Evolutionary conservation across 2,797 vertebrate species (phyloP), one percentile per base, ranked within the genome.

Genomic region (Antennarius maculatus): DNA sequence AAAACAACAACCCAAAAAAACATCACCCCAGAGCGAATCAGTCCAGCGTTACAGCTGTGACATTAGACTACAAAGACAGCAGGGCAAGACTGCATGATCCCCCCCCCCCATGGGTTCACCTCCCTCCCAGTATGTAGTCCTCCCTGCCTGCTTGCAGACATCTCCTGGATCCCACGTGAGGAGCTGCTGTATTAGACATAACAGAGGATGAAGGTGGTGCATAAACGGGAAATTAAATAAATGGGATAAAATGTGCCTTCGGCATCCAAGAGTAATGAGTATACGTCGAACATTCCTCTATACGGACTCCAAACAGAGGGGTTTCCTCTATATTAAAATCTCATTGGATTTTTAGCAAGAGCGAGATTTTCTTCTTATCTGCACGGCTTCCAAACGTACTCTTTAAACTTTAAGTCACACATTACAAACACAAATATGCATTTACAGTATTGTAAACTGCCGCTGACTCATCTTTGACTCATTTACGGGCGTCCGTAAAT

Each of bases 1-100:
- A 70, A 84, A 89, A 88, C 71, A 66, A 67, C 79, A 79, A 78
- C 68, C 71, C 27, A 37, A 66, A 80, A 68, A 84, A 89, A 88
- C 71, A 67, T 67, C 79, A 79, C 79, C 66, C 71, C 28, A 37
- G 68, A 80, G 85, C 86, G 79, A 73, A 68, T 61, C 57, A 85
- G 80, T 92, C 89, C 88, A 74, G 65, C 11, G 13, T 52, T 79
- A 86, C 89, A 92, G 86, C 90, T 93, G 91, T 49, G 67, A 80
- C 31, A 50, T 54, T 48, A 27, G 45, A 65, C 78, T 76, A 77
- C 66, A 83, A 82, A 82, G 69, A 55, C 61, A 76, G 77, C 59
- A 29, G 52, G 69, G 73, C 41, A 66, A 50, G 63, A 62, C 72
- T 47, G 37, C 47, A 1, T 61, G 68, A 69, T 47, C 14, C 56